A percentile compares a stretch with the other conserved stretches of the same genome.
These are phyloP conservation scores for Peromyscus attwateri DNA, from an alignment of 2,797 vertebrate species.

Conservation along the genomic window DNA sequence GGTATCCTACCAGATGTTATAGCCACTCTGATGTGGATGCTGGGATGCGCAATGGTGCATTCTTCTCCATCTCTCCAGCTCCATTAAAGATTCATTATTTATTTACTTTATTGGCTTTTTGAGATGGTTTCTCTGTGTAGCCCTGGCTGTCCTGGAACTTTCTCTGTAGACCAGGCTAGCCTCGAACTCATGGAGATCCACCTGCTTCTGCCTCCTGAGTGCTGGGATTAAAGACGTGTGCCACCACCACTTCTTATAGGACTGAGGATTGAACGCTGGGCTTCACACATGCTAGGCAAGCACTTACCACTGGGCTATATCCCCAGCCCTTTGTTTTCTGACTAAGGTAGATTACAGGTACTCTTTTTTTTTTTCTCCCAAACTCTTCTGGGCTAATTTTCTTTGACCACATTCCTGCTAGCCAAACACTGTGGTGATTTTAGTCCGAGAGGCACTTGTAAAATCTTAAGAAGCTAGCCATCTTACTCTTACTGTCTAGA, in stretches of 20 bases:
- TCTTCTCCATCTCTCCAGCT: background rate
- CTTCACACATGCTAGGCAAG: background rate
- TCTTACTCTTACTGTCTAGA: background rate
- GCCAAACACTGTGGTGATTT: background rate
- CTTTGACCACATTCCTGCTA: background rate
- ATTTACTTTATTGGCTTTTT: background rate
- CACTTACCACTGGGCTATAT: background rate
- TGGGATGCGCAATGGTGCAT: background rate
- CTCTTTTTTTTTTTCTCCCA: background rate
- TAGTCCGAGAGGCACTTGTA: background rate
- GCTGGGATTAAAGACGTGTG: background rate
- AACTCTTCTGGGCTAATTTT: background rate
- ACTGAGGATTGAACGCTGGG: background rate
- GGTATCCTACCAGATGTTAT: background rate
- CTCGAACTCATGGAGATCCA: background rate
- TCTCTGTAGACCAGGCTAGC: background rate
- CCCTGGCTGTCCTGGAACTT: too few relatives aligned
- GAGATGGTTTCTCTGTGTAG: too few relatives aligned
- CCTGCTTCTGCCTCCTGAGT: background rate
- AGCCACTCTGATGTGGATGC: background rate
- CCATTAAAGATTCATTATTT: background rate
- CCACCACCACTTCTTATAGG: background rate
- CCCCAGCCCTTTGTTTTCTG: background rate
- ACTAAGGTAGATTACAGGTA: background rate
- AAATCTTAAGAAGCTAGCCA: background rate